These are phyloP conservation scores for Habropoda laboriosa DNA, from an alignment of 1,140 invertebrate species.

Conservation along the genomic window DNA sequence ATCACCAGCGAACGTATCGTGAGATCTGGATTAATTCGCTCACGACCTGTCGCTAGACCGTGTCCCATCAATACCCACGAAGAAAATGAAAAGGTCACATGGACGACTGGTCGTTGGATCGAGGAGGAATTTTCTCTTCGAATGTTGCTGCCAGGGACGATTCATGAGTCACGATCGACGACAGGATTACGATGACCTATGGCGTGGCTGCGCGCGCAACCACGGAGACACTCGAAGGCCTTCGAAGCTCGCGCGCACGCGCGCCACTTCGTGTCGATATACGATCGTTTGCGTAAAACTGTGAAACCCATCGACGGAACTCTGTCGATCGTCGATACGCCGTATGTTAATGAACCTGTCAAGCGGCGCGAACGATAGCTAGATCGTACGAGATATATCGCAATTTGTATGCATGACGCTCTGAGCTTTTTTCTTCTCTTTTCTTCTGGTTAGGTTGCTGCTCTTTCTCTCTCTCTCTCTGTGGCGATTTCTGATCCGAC, in stretches of 20 bases:
- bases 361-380: neutral
- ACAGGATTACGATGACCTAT: conserved; percentile 52
- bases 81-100: conserved; percentile 19
- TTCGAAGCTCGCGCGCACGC: conserved; percentile 39
- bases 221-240: conserved; percentile 31
- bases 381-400: neutral
- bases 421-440: no score
- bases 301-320: conserved; percentile 25
- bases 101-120: neutral
- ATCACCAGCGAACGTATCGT: neutral
- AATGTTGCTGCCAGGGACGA: conserved; percentile 51
- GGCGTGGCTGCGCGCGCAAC: conserved; percentile 21
- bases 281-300: conserved; percentile 29
- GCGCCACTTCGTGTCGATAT: no score
- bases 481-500: neutral
- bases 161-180: conserved; percentile 49
- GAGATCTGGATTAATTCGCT: conserved; percentile 5
- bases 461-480: no score
- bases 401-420: conserved; percentile 9
- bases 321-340: conserved; percentile 25
- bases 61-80: neutral
- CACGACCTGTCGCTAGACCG: neutral
- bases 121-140: conserved; percentile 34
- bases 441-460: no score
- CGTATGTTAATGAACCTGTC: conserved; percentile 39